phyloP scores from a whole-genome alignment of 1,140 invertebrate genomes.

The Pogonomyrmex californicus region DNA sequence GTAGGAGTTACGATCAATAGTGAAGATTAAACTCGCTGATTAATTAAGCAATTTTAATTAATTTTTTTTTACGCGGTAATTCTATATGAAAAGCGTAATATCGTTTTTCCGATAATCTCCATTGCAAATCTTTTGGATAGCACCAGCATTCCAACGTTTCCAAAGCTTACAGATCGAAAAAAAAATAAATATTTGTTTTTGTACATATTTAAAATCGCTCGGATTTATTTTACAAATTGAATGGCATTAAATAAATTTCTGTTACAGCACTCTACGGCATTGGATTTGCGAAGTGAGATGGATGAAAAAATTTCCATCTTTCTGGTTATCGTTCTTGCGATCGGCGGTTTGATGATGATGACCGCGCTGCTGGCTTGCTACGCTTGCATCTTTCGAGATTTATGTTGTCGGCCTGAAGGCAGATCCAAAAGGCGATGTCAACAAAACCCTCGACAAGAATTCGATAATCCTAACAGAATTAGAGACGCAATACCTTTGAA shows the following conservation, averaged over 20 bases:
- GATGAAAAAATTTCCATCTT: conserved; percentile 78
- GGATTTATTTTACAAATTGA: conserved; percentile 3
- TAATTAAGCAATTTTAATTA: background rate
- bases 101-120: background rate
- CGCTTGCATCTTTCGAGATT: conserved; percentile 79
- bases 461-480: conserved; percentile 59
- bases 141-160: background rate
- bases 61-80: conserved; percentile 1
- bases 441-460: conserved; percentile 62
- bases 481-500: conserved; percentile 77
- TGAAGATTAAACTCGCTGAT: background rate
- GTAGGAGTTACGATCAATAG: background rate
- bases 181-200: background rate
- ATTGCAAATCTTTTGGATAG: background rate
- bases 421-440: conserved; percentile 71
- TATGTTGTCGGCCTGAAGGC: conserved; percentile 75
- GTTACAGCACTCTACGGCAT: conserved; percentile 47
- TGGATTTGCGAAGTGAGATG: conserved; percentile 63
- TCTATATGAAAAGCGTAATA: background rate
- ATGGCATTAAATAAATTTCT: conserved; percentile 24
- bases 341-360: conserved; percentile 78
- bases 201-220: background rate
- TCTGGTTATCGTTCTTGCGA: conserved; percentile 77
- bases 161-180: background rate
- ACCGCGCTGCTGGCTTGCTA: conserved; percentile 78